Base-by-base conservation (phyloP, 2,797 vertebrate genomes). In the Phoxinus dragarum region DNA sequence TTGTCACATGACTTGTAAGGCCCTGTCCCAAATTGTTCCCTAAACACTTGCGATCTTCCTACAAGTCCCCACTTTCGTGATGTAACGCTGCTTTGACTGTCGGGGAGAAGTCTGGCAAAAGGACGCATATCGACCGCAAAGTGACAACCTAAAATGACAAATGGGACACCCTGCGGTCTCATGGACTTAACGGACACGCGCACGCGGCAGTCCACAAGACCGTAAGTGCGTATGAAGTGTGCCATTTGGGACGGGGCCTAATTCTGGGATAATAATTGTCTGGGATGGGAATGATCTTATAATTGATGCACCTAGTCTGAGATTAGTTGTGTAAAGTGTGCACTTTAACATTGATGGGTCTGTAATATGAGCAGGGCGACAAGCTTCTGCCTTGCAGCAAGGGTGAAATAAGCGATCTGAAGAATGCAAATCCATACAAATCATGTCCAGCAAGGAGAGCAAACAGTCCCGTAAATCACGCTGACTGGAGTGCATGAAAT, bases 401-500 rank as follows among this genome's bases (percentile, higher is more conserved):
- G 34, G 19, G n/a, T 9, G 68, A 73, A 82, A 72, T 14, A 47
- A 59, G 66, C 1, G 23, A 71, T 71, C 34, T 6, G 14, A 69
- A 69, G 52, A 82, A 44, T 42, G 68, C 23, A 59, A 61, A 82
- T 61, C 38, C 16, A 56, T 42, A 56, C 19, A 52, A 80, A 68
- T 42, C 49, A 71, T 82, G 6, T 69, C 52, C 36, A 31, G 56
- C 27, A 47, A 47, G 69, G 31, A 75, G 71, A 52, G 14, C 4
- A 61, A 74, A 67, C 42, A 21, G 17, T 23, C 49, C 27, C 1
- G 4, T 77, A 59, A 84, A 84, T 77, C 49, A 77, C 6, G 23
- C 23, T 19, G 56, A 74, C 16, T 40, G 36, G 42, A 27, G 40
- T 27, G 19, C 49, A 31, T 80, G n/a, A 81, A 40, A 69, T n/a